These are phyloP conservation scores for Tetanocera ferruginea DNA, from an alignment of 2,888 invertebrate species.

Conservation along the genomic window DNA sequence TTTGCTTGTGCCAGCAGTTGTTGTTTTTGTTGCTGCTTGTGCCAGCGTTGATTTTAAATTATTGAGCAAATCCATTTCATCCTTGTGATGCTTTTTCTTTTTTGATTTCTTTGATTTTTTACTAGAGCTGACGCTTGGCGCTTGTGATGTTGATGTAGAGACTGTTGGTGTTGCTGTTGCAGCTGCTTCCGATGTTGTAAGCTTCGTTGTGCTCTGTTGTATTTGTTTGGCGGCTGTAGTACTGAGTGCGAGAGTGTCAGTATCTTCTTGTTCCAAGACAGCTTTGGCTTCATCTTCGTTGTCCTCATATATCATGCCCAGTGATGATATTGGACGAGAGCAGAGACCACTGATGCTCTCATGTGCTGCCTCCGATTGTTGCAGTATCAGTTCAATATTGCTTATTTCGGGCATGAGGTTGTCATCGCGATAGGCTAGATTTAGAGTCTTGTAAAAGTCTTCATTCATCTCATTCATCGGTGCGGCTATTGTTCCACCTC, in stretches of 20 bases:
- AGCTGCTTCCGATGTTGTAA: not conserved
- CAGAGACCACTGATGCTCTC: conserved; percentile 58
- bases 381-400: conserved; percentile 55
- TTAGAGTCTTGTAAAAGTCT: conserved; percentile 88
- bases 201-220: not conserved
- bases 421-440: conserved; percentile 89
- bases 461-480: conserved; percentile 81
- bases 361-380: conserved; percentile 52
- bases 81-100: conserved; percentile 65
- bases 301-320: conserved; percentile 90
- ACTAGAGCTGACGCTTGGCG: not conserved
- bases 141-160: conserved; percentile 58
- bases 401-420: conserved; percentile 56
- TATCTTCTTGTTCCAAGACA: not conserved
- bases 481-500: conserved; percentile 50
- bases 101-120: conserved; percentile 52
- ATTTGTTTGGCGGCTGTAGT: not conserved
- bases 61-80: conserved; percentile 68
- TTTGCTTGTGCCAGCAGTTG: not conserved
- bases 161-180: conserved; percentile 49
- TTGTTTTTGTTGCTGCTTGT: conserved; percentile 38
- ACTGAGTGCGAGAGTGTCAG: not conserved
- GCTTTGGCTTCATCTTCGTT: conserved; percentile 74
- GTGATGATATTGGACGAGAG: conserved; percentile 78
- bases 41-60: conserved; percentile 64